Evolutionary conservation across 2,797 vertebrate species (phyloP), one percentile per base, ranked within the genome.

Genomic region (Spheniscus humboldti): DNA sequence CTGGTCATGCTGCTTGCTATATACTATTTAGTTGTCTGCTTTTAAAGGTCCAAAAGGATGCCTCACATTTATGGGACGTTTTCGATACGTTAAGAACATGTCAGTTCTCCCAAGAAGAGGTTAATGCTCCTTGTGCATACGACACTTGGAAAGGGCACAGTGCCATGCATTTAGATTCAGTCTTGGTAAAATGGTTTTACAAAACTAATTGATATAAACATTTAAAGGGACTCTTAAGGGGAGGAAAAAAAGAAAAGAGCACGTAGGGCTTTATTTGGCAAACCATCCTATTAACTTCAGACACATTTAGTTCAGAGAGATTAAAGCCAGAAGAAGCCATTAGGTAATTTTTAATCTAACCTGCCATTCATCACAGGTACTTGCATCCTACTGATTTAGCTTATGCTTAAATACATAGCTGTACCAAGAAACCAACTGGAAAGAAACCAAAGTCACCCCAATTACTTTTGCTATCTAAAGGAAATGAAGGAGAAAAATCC

Each of bases 271-370:
- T 92, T 82, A 64, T 93, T 94, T 92, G 95, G 88, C 83, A 89
- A 94, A 95, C 52, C 72, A 86, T 56, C 84, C 94, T 84, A 77
- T 68, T 74, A 92, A 77, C 86, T 83, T 69, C 78, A 94, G 95
- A 43, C 53, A 77, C 86, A 35, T 76, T 92, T 53, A 91, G 67
- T 71, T 48, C 88, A 85, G 79, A 35, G 73, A 82, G 88, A 93
- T 91, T 85, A 79, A 87, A 90, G 80, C 56, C 90, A 92, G 47
- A 28, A 92, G 88, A 53, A 91, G 47, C 71, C 90, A 87, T 77
- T 6, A 73, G 86, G 93, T 55, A 88, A 85, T 92, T 95, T 97
- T 85, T 94, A 96, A 93, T 93, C 90, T 74, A 52, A 63, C 83
- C 80, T 94, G 94, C 77, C 67, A 35, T 39, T 79, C 80, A 48